phyloP scores from a whole-genome alignment of 1,140 invertebrate species.

The Drosophila azteca region DNA sequence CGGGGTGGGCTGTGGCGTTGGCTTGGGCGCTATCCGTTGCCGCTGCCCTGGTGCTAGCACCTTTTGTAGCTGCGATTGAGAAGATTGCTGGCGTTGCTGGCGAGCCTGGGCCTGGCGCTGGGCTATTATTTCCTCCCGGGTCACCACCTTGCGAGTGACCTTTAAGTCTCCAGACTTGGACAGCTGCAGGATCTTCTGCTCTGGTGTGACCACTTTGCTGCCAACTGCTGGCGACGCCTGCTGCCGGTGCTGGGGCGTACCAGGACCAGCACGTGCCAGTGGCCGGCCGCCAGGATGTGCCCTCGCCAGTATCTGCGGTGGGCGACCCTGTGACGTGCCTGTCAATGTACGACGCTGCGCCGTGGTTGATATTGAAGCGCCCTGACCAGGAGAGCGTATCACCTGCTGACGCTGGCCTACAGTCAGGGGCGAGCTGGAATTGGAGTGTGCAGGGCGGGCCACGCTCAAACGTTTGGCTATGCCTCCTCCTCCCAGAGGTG shows the following conservation, averaged over 20 bases:
- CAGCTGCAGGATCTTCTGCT: conserved; percentile 80
- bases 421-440: conserved; percentile 52
- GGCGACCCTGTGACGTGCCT: conserved; percentile 23
- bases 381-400: conserved; percentile 56
- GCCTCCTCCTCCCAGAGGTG: neutral
- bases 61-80: conserved; percentile 54
- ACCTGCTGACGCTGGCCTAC: conserved; percentile 60
- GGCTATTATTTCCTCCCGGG: conserved; percentile 66
- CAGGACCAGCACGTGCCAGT: conserved; percentile 39
- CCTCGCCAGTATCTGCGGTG: conserved; percentile 31
- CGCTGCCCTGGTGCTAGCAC: conserved; percentile 51
- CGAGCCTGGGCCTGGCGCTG: conserved; percentile 57
- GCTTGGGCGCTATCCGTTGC: conserved; percentile 48
- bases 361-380: neutral
- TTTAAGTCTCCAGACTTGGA: conserved; percentile 82
- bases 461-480: conserved; percentile 43
- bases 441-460: conserved; percentile 30
- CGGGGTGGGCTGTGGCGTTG: conserved; percentile 16
- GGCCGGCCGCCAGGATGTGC: conserved; percentile 25
- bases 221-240: conserved; percentile 5
- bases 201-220: conserved; percentile 69
- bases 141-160: conserved; percentile 81
- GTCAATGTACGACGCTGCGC: conserved; percentile 46
- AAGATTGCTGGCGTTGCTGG: conserved; percentile 59
- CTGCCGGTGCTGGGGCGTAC: conserved; percentile 39